A percentile compares a stretch with the other conserved stretches of the same genome.
Conservation (phyloP, 2,888 invertebrate genomes). For the Rapana venosa region DNA sequence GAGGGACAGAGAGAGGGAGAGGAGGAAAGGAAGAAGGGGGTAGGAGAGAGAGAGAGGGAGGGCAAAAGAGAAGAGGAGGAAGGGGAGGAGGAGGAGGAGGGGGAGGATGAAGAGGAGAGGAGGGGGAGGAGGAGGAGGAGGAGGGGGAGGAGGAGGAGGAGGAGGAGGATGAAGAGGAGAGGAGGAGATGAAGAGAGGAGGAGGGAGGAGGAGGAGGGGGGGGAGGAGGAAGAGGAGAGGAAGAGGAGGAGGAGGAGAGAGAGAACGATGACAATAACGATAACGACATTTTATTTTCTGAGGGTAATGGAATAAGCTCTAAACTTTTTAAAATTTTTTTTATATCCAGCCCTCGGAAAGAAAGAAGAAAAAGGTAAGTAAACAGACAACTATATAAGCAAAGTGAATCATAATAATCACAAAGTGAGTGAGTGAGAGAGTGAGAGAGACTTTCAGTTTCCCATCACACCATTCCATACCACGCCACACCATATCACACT, state of each 20-base stretch:
- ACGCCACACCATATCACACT: no score
- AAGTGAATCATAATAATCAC: no score
- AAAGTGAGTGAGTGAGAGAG: no score
- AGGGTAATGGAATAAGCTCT: no score
- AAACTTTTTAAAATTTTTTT: no score
- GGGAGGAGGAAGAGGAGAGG: neutral
- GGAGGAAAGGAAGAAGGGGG: no score
- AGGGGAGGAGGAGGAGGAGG: neutral
- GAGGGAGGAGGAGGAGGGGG: neutral
- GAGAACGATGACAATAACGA: neutral
- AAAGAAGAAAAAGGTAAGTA: no score
- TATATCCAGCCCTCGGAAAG: no score
- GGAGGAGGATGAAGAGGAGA: neutral
- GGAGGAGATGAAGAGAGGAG: neutral
- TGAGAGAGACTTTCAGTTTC: no score
- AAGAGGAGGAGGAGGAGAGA: neutral
- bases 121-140: neutral
- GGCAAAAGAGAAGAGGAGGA: neutral
- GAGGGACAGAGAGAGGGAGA: neutral
- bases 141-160: neutral
- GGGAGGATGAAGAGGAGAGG: neutral
- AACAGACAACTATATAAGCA: no score
- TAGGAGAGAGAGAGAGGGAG: slow-evolving; percentile 38
- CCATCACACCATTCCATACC: no score
- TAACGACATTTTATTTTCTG: no score